These are phyloP conservation scores for Misgurnus anguillicaudatus DNA, from an alignment of 2,113 vertebrate genomes.

Conservation along the genomic window DNA sequence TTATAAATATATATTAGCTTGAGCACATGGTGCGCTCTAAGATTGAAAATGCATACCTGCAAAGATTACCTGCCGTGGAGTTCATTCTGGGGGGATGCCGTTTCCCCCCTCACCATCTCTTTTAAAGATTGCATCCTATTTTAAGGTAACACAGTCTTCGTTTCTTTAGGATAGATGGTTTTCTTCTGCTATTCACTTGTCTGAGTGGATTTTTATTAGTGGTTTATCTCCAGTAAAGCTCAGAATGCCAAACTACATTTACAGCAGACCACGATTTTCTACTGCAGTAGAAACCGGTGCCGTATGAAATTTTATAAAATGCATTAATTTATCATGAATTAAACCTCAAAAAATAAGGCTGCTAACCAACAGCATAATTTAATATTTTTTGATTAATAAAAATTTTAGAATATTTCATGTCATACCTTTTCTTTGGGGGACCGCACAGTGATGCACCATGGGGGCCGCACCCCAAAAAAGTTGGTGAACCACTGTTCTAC, in stretches of 20 bases:
- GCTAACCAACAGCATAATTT: too few relatives aligned
- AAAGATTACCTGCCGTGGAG: slow-evolving; percentile 31
- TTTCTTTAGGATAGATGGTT: slow-evolving; percentile 4
- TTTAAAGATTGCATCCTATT: slow-evolving; percentile 19
- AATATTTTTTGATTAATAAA: too few relatives aligned
- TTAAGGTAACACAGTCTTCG: background rate
- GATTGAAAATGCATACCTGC: slow-evolving; percentile 33
- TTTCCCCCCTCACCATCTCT: background rate
- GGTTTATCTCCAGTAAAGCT: background rate
- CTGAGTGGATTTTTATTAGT: background rate
- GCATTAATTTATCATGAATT: too few relatives aligned
- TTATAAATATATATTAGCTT: slow-evolving; percentile 32
- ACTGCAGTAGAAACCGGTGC: too few relatives aligned
- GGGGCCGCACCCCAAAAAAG: too few relatives aligned
- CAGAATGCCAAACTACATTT: background rate
- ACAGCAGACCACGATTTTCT: too few relatives aligned
- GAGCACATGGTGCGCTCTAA: slow-evolving; percentile 1
- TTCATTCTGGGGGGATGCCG: slow-evolving; percentile 11
- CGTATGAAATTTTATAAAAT: too few relatives aligned
- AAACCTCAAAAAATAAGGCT: too few relatives aligned
- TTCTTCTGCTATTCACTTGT: background rate
- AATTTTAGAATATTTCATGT: too few relatives aligned
- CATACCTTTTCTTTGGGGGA: too few relatives aligned
- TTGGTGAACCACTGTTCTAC: too few relatives aligned
- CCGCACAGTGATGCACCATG: too few relatives aligned